These are phyloP conservation scores for Aricia artaxerxes DNA, from an alignment of 2,888 invertebrate species.

Conservation along the genomic window DNA sequence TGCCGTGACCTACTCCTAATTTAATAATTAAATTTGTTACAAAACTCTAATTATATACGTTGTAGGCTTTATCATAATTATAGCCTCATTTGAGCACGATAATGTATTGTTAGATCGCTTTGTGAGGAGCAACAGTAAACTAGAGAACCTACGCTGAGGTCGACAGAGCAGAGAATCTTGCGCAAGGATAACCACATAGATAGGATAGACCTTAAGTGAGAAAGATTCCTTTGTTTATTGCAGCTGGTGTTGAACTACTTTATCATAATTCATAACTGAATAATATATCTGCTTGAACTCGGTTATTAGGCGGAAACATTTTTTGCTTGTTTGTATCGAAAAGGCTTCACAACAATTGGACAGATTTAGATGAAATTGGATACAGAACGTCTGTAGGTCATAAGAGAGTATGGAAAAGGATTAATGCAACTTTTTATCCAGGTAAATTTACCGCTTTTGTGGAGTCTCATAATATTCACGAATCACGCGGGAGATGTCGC, in stretches of 20 bases:
- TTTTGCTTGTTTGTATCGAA: no score
- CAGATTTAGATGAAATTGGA: no score
- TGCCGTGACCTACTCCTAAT: background rate
- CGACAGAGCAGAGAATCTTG: slow-evolving; percentile 26
- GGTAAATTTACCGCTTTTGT: no score
- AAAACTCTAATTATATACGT: background rate
- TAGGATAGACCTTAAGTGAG: slow-evolving; percentile 35
- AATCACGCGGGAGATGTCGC: no score
- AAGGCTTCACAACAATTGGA: no score
- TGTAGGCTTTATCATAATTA: background rate
- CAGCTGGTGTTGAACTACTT: background rate
- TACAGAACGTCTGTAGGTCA: no score
- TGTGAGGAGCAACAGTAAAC: background rate
- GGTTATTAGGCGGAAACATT: background rate
- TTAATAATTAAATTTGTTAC: background rate
- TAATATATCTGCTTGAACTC: background rate
- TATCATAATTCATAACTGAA: background rate
- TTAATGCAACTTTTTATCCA: no score
- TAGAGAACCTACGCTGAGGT: background rate
- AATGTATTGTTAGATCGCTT: background rate
- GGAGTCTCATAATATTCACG: no score
- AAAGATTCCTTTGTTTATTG: slow-evolving; percentile 7
- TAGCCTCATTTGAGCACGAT: background rate
- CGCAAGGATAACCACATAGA: slow-evolving; percentile 37
- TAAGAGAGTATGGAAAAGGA: no score